These are phyloP conservation scores for Hydrozoanthus gracilis DNA, from an alignment of 92 coral and sea anemone genomes.

Conservation along the genomic window DNA sequence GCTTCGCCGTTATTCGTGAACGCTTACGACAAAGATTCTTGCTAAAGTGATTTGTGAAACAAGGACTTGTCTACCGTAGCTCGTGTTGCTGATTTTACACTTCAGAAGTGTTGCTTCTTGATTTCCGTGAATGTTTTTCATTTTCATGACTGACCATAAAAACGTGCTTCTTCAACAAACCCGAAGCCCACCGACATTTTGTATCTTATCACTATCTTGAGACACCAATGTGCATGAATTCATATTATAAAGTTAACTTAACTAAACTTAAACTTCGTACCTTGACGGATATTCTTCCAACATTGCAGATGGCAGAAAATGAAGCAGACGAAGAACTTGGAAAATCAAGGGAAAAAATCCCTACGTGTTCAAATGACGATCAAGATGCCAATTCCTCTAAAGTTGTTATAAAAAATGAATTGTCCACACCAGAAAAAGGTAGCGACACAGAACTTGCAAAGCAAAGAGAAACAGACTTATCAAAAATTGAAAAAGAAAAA, in stretches of 20 bases:
- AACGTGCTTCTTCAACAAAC: background rate
- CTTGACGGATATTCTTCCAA: background rate
- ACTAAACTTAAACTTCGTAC: background rate
- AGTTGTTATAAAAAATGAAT: background rate
- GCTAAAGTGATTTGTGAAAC: background rate
- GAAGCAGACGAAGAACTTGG: background rate
- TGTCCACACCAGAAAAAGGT: background rate
- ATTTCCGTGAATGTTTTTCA: background rate
- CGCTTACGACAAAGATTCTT: background rate
- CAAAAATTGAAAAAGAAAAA: background rate
- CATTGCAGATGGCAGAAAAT: constrained; percentile 26
- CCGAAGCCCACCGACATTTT: background rate
- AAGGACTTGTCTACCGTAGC: background rate
- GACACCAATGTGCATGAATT: background rate
- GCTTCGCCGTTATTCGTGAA: no score
- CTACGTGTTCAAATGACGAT: background rate
- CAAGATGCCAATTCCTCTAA: background rate
- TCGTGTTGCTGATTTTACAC: background rate
- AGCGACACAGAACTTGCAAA: background rate
- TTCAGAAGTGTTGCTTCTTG: background rate
- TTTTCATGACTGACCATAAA: background rate
- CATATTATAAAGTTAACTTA: background rate
- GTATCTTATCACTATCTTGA: background rate
- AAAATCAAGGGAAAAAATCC: background rate
- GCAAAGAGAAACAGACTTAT: background rate